Evolutionary conservation across 2,113 vertebrate genomes (phyloP), one percentile per base, ranked within the genome.

Genomic region (Oncorhynchus mykiss): DNA sequence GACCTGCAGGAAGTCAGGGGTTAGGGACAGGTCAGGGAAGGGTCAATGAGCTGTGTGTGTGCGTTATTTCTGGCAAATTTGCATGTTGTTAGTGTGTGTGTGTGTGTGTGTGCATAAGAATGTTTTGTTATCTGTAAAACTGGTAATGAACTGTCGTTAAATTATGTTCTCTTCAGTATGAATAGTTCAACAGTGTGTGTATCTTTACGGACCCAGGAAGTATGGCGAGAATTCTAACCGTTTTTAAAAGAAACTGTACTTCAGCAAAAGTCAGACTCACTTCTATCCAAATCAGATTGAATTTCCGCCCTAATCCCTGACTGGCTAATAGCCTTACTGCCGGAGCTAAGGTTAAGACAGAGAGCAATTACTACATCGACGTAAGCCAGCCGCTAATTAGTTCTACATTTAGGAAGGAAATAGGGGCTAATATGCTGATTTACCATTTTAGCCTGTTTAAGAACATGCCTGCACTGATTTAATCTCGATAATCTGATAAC

Each of bases 1-100:
- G 94, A 79, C 94, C 94, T 94, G 73, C 48, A 68, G 34, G 75
- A 73, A 81, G 65, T 14, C 57, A 80, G n/a, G n/a, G 16, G 25
- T 72, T 9, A 29, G 9, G 18, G 18, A 16, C 1, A 39, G 27
- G 49, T 75, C 48, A 68, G 11, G 16, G 7, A 20, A 22, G n/a
- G 34, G 20, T 34, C 67, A 68, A n/a, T n/a, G 39, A 45, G 62
- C 20, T 64, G 9, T 12, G 5, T n/a, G 22, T 14, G 34, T 49
- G 4, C 6, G 3, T 45, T 45, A 9, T 45, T 45, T 11, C 39
- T 45, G 9, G 39, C 39, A 45, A 45, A 45, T 45, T 9, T 45
- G 39, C 39, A 11, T 45, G 39, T 11, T 45, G 39, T 45, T 8
- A 45, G 39, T 14, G 51, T 14, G 51, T 39, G 34, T 39, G 34